Conservation (phyloP, 1,140 invertebrate genomes). For the Macrotrachela quadricornifera region DNA sequence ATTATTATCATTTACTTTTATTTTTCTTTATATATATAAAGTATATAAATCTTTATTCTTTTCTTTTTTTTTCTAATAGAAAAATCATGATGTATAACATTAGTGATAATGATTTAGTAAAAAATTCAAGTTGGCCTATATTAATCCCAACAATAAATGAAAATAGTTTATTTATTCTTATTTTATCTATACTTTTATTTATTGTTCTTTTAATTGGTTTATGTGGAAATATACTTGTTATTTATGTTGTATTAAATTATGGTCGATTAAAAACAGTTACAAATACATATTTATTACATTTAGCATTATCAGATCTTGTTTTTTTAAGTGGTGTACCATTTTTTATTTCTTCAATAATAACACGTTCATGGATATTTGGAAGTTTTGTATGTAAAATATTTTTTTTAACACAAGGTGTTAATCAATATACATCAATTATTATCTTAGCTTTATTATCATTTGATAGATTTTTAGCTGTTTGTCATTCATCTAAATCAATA, state of each 20-base stretch:
- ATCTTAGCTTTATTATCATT: conserved; percentile 4
- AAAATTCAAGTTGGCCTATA: too few species aligned
- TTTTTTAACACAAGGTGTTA: conserved; percentile 2
- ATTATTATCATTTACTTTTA: too few species aligned
- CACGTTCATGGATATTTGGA: conserved; percentile 15
- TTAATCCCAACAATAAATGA: too few species aligned
- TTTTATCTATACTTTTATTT: too few species aligned
- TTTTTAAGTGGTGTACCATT: conserved; percentile 16
- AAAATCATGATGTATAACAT: too few species aligned
- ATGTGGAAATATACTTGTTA: conserved; percentile 21
- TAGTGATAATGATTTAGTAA: too few species aligned
- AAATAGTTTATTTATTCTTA: too few species aligned
- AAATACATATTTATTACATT: conserved; percentile 25
- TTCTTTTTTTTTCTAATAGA: too few species aligned
- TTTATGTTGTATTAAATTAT: conserved; percentile 21
- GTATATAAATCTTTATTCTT: too few species aligned
- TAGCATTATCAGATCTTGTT: conserved; percentile 23
- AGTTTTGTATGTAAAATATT: conserved; percentile 13
- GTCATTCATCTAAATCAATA: conserved; percentile 32
- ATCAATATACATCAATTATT: conserved; percentile 7
- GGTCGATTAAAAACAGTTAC: conserved; percentile 20
- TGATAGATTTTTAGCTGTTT: conserved; percentile 7
- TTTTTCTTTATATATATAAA: too few species aligned
- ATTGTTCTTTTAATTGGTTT: conserved; percentile 2
- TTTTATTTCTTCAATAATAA: conserved; percentile 13